Conservation (phyloP, 2,113 vertebrate genomes). For the Pterophyllum scalare region DNA sequence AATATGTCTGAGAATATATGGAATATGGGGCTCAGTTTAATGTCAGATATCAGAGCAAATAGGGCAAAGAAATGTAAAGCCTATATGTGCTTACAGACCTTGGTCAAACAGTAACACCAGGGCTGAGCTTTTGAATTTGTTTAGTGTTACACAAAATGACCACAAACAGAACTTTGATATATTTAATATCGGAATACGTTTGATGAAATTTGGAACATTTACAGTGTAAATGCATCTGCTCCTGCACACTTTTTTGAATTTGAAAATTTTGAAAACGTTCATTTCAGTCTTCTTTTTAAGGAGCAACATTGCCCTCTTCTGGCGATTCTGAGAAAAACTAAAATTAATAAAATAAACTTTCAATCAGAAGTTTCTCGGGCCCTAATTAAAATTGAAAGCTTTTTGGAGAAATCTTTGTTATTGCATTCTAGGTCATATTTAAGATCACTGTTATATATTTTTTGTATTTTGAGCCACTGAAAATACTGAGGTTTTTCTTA, state of each 20-base stretch:
- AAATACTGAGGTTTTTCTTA: background rate
- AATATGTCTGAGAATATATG: slow-evolving; percentile 12
- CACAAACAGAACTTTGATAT: background rate
- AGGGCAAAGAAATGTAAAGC: background rate
- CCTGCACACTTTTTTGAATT: background rate
- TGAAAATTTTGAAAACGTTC: background rate
- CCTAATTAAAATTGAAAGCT: no score
- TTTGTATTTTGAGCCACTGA: background rate
- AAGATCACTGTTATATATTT: background rate
- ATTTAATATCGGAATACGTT: background rate
- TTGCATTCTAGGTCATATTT: background rate
- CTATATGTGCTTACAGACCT: background rate
- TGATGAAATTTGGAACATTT: background rate
- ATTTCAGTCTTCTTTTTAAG: background rate
- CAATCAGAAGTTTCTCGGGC: background rate
- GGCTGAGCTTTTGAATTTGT: background rate
- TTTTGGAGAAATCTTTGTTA: background rate
- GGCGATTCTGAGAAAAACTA: background rate
- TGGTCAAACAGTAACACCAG: slow-evolving; percentile 20
- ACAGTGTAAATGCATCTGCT: background rate
- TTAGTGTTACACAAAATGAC: background rate
- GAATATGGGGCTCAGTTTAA: background rate
- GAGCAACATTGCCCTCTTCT: slow-evolving; percentile 47
- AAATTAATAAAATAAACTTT: no score
- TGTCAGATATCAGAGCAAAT: slow-evolving; percentile 24